Evolutionary conservation across 35 echinoderm and acorn worm genomes (phyloP), one percentile per base, ranked within the genome.

Genomic region (Antedon bifida): DNA sequence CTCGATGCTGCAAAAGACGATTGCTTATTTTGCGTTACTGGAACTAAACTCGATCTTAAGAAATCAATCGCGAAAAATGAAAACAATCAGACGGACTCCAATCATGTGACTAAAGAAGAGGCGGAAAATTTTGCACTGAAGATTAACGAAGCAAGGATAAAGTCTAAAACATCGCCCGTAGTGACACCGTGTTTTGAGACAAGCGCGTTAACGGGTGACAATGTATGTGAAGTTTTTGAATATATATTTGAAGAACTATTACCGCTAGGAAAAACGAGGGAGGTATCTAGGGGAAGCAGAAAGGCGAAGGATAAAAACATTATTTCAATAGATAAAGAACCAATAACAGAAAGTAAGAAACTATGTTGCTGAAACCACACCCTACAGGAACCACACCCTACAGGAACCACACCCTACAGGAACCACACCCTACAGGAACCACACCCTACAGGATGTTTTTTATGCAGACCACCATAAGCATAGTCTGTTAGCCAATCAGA

Each of bases 181-280:
- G 4, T 17, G 13, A 89, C 74, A 28, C 95, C 95, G 0, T 99
- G 89, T 51, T 99, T 92, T 36, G 95, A 99, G 83, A 99, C 95
- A 0, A 99, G 95, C 74, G 88, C 95, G 5, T 32, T 88, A 29
- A 88, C 86, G 0, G 95, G 95, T 13, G 78, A 90, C 21, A 92
- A 91, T 44, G 95, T 99, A n/a, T 78, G 90, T 13, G 44, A 99
- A 28, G 95, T 99, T 29, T 99, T 97, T 83, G 82, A 90, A 28
- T 99, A 89, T 77, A 99, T 99, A n/a, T 99, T 99, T 84, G 45
- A 36, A 75, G 90, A 88, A 21, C 34, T 99, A 17, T 74, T 93
- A 36, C 77, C 88, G 4, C 32, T 73, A 33, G 88, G 79, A 35
- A 32, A 36, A 73, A 38, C 81, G 2, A 29, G 78, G 36, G 39